These are phyloP conservation scores for Drosophila watanabei DNA, from an alignment of 1,140 invertebrate genomes.

Conservation along the genomic window DNA sequence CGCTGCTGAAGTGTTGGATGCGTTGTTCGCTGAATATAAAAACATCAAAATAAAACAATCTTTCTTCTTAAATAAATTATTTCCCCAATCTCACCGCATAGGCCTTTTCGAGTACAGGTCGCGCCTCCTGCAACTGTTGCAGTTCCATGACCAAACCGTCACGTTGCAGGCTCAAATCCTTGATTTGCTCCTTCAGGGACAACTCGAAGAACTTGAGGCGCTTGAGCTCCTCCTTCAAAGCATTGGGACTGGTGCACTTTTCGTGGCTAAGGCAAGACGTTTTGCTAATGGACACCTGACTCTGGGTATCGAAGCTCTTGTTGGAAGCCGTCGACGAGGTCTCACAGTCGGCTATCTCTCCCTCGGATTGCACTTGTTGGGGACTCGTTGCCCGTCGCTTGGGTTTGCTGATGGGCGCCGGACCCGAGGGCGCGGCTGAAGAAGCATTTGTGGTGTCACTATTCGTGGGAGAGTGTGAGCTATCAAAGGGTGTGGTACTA, in stretches of 20 bases:
- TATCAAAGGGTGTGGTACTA: slow-evolving; percentile 75
- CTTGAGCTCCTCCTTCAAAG: slow-evolving; percentile 85
- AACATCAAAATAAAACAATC: background rate
- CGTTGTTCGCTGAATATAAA: slow-evolving; percentile 66
- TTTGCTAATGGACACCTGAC: slow-evolving; percentile 73
- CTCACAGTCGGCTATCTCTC: slow-evolving; percentile 77
- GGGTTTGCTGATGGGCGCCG: slow-evolving; percentile 84
- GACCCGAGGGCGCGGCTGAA: slow-evolving; percentile 33
- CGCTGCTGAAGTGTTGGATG: slow-evolving; percentile 84
- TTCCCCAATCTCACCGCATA: slow-evolving; percentile 73
- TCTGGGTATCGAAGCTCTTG: slow-evolving; percentile 80
- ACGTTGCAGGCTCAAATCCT: slow-evolving; percentile 85
- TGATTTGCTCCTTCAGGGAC: slow-evolving; percentile 86
- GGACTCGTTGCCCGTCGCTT: slow-evolving; percentile 47
- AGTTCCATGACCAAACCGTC: slow-evolving; percentile 86
- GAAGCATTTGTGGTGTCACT: slow-evolving; percentile 53
- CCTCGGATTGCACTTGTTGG: slow-evolving; percentile 50
- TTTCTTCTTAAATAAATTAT: background rate
- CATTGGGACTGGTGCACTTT: slow-evolving; percentile 69
- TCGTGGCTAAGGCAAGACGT: slow-evolving; percentile 67
- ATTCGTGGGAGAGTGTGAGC: slow-evolving; percentile 52
- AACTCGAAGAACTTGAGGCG: slow-evolving; percentile 85
- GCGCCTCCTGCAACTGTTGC: slow-evolving; percentile 86
- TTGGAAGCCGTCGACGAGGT: slow-evolving; percentile 79
- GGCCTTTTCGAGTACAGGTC: slow-evolving; percentile 81